Evolutionary conservation across 1,140 invertebrate genomes (phyloP).

Genomic region (Matsumurasca onukii): DNA sequence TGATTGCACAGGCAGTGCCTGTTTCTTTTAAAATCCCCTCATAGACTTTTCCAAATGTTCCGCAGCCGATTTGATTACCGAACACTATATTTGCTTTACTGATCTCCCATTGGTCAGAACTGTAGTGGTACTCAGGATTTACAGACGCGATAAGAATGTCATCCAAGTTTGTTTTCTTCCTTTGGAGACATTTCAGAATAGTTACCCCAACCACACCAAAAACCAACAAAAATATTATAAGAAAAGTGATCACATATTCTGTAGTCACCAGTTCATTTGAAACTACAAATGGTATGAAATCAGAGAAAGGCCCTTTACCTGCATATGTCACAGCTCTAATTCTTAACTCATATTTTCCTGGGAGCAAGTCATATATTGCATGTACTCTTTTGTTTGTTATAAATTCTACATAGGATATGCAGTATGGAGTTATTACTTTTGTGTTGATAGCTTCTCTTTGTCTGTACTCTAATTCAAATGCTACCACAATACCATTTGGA

Average conservation of each 20-base stretch:
- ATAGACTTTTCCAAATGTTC: slow-evolving; percentile 95
- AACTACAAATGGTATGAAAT: slow-evolving; percentile 17
- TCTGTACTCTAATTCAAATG: slow-evolving; percentile 67
- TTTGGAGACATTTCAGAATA: neutral
- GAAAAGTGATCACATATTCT: no score
- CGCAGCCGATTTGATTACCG: slow-evolving; percentile 82
- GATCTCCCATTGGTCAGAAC: slow-evolving; percentile 93
- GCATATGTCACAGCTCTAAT: slow-evolving; percentile 38
- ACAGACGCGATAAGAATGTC: slow-evolving; percentile 34
- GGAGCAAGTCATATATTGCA: slow-evolving; percentile 14
- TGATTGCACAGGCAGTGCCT: slow-evolving; percentile 74
- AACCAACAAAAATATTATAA: neutral
- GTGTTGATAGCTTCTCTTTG: slow-evolving; percentile 30
- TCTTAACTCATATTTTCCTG: slow-evolving; percentile 36
- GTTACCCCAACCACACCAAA: neutral
- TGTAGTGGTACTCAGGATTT: slow-evolving; percentile 35
- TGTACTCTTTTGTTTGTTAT: slow-evolving; percentile 18
- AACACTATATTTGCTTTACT: slow-evolving; percentile 78
- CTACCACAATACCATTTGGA: slow-evolving; percentile 83
- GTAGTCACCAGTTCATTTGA: no score
- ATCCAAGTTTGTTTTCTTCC: slow-evolving; percentile 1
- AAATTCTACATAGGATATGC: slow-evolving; percentile 31
- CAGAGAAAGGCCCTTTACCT: slow-evolving; percentile 36
- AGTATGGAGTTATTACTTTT: slow-evolving; percentile 45
- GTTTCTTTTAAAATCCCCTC: slow-evolving; percentile 64